Evolutionary conservation across 2,888 invertebrate species (phyloP).

Genomic region (Conops quadrifasciatus): DNA sequence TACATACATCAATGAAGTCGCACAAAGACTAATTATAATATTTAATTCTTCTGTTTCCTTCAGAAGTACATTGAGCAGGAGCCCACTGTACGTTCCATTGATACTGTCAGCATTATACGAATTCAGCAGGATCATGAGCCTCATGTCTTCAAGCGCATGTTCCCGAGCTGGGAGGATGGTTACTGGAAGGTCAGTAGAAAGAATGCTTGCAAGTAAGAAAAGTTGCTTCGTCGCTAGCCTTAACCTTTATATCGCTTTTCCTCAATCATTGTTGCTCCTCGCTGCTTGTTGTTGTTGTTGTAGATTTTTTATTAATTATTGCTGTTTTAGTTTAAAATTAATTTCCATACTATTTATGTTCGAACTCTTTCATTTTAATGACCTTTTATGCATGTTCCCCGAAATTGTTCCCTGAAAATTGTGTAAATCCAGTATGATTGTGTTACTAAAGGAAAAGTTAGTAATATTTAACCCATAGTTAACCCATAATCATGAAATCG

Average conservation of each 20-base stretch:
- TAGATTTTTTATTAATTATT: background rate
- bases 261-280: background rate
- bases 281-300: constrained; percentile 5
- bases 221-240: too few relatives aligned
- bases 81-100: constrained; percentile 73
- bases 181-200: constrained; percentile 72
- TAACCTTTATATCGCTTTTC: too few relatives aligned
- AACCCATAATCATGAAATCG: too few relatives aligned
- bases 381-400: too few relatives aligned
- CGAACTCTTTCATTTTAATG: too few relatives aligned
- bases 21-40: too few relatives aligned
- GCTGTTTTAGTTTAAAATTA: constrained; percentile 1
- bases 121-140: constrained; percentile 81
- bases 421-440: too few relatives aligned
- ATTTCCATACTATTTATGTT: too few relatives aligned
- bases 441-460: too few relatives aligned
- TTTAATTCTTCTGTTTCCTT: constrained; percentile 1
- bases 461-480: too few relatives aligned
- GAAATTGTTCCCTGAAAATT: too few relatives aligned
- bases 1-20: too few relatives aligned
- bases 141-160: constrained; percentile 76
- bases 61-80: constrained; percentile 78
- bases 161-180: constrained; percentile 77
- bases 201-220: background rate
- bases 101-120: constrained; percentile 73